These are phyloP conservation scores for Ophraella communa DNA, from an alignment of 2,888 invertebrate genomes.

Conservation along the genomic window DNA sequence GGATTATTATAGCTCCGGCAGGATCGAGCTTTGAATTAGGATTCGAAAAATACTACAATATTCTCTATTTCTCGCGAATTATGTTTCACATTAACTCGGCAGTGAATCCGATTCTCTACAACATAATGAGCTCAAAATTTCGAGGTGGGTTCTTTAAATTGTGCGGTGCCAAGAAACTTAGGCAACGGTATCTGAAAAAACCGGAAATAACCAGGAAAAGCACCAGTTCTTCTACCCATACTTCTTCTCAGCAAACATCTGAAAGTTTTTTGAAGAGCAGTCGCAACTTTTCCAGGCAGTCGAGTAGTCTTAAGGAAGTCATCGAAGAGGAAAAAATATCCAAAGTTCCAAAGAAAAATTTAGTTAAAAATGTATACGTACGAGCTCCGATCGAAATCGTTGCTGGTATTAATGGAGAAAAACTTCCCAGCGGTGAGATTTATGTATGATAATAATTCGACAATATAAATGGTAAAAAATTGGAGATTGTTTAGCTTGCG, in stretches of 20 bases:
- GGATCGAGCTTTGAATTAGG: constrained; percentile 68
- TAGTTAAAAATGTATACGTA: constrained; percentile 50
- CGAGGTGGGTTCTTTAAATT: constrained; percentile 79
- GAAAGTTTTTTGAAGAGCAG: constrained; percentile 71
- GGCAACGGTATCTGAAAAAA: constrained; percentile 55
- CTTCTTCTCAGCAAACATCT: constrained; percentile 68
- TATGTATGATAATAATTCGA: constrained; percentile 46
- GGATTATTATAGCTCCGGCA: constrained; percentile 81
- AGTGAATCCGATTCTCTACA: constrained; percentile 89
- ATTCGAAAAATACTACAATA: constrained; percentile 80
- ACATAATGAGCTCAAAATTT: constrained; percentile 91
- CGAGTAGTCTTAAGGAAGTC: constrained; percentile 51
- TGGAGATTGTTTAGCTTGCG: constrained; percentile 1
- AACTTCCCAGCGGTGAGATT: constrained; percentile 51
- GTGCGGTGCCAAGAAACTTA: constrained; percentile 59
- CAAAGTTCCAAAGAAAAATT: constrained; percentile 26
- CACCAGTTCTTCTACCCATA: constrained; percentile 67
- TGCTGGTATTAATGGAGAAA: constrained; percentile 46
- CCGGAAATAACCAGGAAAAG: constrained; percentile 68
- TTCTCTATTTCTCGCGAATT: constrained; percentile 84
- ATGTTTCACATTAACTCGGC: constrained; percentile 91
- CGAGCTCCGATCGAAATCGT: constrained; percentile 49
- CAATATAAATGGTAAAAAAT: background rate
- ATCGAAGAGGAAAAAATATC: constrained; percentile 39
- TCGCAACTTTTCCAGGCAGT: constrained; percentile 54